Evolutionary conservation across 2,113 vertebrate genomes (phyloP).

Genomic region (Ciconia stormi): DNA sequence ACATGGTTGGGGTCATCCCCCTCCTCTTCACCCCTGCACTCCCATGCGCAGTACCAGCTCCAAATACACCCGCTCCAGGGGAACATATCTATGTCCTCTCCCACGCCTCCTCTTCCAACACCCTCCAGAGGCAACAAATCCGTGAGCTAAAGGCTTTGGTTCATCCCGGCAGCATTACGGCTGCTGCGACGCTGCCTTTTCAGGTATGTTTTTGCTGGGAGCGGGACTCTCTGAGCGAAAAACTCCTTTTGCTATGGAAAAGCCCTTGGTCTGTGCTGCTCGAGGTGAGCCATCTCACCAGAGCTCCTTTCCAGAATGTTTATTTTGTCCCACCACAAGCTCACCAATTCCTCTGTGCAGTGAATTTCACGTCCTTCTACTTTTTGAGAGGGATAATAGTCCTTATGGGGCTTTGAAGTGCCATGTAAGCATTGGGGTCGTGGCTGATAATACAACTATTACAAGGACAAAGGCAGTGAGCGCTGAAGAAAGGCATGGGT

Average conservation of each 20-base stretch:
- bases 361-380: not conserved
- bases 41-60: fast-evolving
- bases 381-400: not conserved
- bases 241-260: not conserved
- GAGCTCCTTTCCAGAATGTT: not conserved
- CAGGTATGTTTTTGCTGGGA: not conserved
- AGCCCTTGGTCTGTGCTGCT: not conserved
- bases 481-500: not conserved
- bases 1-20: not conserved
- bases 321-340: not conserved
- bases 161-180: not conserved
- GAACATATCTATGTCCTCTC: not conserved
- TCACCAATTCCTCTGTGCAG: not conserved
- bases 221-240: not conserved
- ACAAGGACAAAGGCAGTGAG: not conserved
- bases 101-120: not conserved
- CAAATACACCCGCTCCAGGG: fast-evolving
- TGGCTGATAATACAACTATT: not conserved
- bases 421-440: not conserved
- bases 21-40: not conserved
- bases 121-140: not conserved
- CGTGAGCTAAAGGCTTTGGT: not conserved
- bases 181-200: fast-evolving
- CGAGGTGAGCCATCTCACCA: not conserved
- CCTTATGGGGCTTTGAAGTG: not conserved